Percentiles rank a stretch among this genome's conserved stretches.
Conservation (phyloP, 1,140 invertebrate species). For the Mercenaria mercenaria region DNA sequence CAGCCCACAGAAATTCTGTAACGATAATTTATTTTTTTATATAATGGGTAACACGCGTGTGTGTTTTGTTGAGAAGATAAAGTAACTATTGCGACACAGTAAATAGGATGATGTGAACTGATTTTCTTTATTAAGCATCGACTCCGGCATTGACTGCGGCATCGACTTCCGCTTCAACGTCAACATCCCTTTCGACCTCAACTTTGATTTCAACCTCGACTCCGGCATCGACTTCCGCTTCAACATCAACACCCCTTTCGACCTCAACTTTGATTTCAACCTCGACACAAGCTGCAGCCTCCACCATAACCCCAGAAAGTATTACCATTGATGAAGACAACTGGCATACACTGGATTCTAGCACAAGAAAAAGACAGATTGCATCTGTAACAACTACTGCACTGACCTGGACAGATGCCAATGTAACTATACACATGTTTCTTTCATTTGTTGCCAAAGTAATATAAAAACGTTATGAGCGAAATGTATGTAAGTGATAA, state of each 20-base stretch:
- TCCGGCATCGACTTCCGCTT: background rate
- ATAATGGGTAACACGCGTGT: no score
- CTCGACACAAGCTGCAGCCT: background rate
- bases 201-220: background rate
- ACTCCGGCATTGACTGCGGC: no score
- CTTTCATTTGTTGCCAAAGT: no score
- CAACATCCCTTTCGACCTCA: background rate
- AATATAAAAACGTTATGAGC: no score
- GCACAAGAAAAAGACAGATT: background rate
- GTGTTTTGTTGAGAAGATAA: no score
- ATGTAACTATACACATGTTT: background rate
- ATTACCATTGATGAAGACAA: background rate
- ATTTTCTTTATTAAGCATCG: no score
- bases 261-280: background rate
- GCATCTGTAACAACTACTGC: background rate
- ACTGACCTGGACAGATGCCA: background rate
- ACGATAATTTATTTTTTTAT: no score
- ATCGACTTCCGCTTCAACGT: background rate
- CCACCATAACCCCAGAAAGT: background rate
- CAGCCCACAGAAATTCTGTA: no score
- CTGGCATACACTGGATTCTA: background rate
- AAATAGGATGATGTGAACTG: no score
- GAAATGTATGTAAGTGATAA: no score
- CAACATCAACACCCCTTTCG: background rate
- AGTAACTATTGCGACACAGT: no score